Base-by-base conservation (phyloP, 2,113 vertebrate species). In the Clarias macrocephalus region DNA sequence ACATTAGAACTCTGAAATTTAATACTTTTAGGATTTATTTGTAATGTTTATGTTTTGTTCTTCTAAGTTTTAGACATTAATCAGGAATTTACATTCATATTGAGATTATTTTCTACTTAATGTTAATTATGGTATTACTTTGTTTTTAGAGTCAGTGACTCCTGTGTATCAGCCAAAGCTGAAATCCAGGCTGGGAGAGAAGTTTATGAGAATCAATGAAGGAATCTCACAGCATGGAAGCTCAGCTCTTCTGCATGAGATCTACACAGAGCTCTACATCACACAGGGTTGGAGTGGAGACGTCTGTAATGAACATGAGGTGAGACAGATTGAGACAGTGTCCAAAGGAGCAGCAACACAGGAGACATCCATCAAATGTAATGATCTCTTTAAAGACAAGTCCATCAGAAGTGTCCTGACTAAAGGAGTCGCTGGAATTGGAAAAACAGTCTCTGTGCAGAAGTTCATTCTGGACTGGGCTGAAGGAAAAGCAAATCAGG, bases 191-290 rank as follows among this genome's bases (percentile, higher is more conserved):
- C 48, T 48, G 48, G 8, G 48, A 48, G 48, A 48, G 48, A 48
- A 48, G 48, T 7, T 48, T 48, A 48, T 8, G 7, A 48, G 48
- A 48, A 1, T 48, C 8, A 48, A 66, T 66, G 63, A 66, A 70
- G 66, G 66, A 70, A 7, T 70, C 66, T 70, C 66, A 33, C 30
- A 70, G 30, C 16, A 70, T 70, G 30, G 66, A 70, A 70, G 16
- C 15, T 15, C 63, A 66, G 15, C 56, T 33, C 59, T 87, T 76
- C 48, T 83, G 42, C 66, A 75, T 30, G 7, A 84, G 72, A 89
- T 89, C 86, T 88, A 89, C 83, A 89, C 86, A 83, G 89, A 89
- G 80, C 84, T 90, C 66, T 88, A 88, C 87, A 88, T 90, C 84
- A 90, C 89, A 88, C 86, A 86, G 52, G 75, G 75, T 9, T 56